Evolutionary conservation across 2,797 vertebrate genomes (phyloP).

Genomic region (Acrocephalus scirpaceus): DNA sequence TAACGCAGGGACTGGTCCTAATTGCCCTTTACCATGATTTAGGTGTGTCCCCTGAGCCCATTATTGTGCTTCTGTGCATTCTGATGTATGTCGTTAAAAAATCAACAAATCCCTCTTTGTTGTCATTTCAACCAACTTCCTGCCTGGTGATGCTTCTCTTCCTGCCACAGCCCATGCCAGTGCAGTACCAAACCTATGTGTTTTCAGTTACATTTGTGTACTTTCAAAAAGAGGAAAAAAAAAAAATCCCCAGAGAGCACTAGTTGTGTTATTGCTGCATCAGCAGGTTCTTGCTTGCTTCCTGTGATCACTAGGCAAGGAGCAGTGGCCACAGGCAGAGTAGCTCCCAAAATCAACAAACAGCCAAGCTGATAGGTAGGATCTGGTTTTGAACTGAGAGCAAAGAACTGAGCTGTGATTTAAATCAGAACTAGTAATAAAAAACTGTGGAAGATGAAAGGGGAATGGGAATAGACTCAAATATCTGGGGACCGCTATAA

Average conservation of each 20-base stretch:
- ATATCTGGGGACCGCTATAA: background rate
- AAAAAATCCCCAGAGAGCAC: background rate
- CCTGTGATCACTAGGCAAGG: background rate
- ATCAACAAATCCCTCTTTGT: background rate
- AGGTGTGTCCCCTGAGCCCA: background rate
- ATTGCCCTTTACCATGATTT: background rate
- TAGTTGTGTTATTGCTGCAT: background rate
- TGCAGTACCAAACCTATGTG: background rate
- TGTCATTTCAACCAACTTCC: background rate
- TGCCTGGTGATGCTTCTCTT: background rate
- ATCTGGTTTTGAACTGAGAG: background rate
- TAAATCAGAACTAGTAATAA: background rate
- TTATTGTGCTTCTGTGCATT: background rate
- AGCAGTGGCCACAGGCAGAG: background rate
- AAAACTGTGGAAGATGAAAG: conserved; percentile 27
- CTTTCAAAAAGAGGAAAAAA: background rate
- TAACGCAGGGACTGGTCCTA: background rate
- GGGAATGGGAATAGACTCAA: background rate
- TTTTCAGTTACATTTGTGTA: background rate
- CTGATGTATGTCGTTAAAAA: background rate
- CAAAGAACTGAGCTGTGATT: background rate
- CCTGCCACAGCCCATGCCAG: background rate
- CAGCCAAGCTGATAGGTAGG: background rate
- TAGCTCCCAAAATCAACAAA: background rate
- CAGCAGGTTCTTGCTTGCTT: background rate